Conservation (phyloP, 2,113 vertebrate genomes). For the Corvus hawaiiensis region DNA sequence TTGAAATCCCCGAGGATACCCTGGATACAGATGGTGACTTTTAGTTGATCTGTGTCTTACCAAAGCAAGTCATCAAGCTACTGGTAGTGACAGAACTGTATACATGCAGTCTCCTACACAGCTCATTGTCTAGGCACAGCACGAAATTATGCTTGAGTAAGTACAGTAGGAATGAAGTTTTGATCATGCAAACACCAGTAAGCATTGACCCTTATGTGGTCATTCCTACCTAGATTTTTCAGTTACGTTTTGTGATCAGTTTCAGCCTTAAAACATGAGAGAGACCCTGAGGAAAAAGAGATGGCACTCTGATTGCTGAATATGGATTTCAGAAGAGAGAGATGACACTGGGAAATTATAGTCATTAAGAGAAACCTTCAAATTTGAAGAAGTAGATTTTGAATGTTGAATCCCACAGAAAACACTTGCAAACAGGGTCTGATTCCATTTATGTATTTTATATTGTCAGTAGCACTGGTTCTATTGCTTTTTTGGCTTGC, state of each 20-base stretch:
- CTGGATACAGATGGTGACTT: not conserved
- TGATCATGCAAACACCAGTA: not conserved
- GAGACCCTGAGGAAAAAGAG: not conserved
- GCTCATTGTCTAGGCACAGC: not conserved
- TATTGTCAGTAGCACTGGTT: not conserved
- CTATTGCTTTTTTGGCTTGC: not conserved
- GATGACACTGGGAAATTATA: not conserved
- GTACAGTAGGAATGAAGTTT: not conserved
- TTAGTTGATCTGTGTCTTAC: not conserved
- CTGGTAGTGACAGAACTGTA: not conserved
- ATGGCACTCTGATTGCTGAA: accelerated
- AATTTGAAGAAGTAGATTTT: not conserved
- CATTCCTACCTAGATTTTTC: not conserved
- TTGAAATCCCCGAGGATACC: not conserved
- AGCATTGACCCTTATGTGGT: not conserved
- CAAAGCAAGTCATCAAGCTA: not conserved
- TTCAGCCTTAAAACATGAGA: not conserved
- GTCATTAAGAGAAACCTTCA: not conserved
- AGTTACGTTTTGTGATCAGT: not conserved
- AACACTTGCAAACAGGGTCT: not conserved
- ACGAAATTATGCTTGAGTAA: not conserved
- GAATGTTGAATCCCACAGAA: not conserved
- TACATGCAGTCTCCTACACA: not conserved
- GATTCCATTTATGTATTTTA: not conserved
- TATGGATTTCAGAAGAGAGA: not conserved